Evolutionary conservation across 2,797 vertebrate species (phyloP).

Genomic region (Propithecus deckenii): DNA sequence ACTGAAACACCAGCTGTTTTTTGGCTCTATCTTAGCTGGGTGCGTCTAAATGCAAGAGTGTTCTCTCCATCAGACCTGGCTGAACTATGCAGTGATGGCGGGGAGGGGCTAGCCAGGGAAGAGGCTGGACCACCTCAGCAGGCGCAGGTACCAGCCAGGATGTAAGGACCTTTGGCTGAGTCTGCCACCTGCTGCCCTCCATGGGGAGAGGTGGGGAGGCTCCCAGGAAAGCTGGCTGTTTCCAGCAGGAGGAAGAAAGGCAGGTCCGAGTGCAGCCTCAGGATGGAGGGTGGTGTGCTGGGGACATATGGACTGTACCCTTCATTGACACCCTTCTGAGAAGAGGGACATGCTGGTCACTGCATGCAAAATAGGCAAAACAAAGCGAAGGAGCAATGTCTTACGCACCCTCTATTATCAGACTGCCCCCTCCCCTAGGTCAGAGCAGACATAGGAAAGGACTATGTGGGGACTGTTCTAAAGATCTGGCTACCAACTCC

Average conservation of each 20-base stretch:
- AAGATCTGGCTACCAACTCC: not conserved
- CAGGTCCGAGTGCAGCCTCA: not conserved
- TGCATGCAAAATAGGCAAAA: not conserved
- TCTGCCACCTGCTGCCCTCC: not conserved
- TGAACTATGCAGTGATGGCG: accelerated
- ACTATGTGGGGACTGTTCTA: not conserved
- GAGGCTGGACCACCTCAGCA: not conserved
- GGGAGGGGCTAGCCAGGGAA: not conserved
- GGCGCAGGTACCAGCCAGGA: not conserved
- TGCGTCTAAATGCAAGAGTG: not conserved
- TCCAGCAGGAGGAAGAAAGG: not conserved
- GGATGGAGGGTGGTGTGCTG: too few species aligned
- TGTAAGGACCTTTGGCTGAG: not conserved
- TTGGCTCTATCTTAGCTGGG: not conserved
- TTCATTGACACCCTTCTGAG: not conserved
- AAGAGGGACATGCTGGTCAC: not conserved
- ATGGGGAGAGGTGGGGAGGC: not conserved
- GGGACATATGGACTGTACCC: not conserved
- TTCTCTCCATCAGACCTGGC: not conserved
- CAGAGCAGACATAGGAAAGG: not conserved
- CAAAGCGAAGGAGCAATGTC: not conserved
- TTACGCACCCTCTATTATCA: not conserved
- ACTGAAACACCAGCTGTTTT: not conserved
- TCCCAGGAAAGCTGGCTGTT: not conserved
- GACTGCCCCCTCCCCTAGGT: not conserved